Evolutionary conservation across 2,888 invertebrate genomes (phyloP).

Genomic region (Anagyrus pseudococci): DNA sequence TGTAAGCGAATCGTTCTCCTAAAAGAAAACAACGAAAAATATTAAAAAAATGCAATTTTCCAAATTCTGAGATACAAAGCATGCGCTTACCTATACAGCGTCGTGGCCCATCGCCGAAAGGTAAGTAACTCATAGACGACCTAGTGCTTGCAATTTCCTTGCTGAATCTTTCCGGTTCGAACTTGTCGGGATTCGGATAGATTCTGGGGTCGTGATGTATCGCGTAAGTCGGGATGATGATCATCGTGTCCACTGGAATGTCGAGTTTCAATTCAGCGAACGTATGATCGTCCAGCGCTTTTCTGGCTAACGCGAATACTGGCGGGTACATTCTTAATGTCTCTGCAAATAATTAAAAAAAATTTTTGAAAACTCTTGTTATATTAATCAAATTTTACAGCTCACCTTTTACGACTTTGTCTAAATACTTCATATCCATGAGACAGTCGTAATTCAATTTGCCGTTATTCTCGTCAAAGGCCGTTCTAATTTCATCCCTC

Average conservation of each 20-base stretch:
- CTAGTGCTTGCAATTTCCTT: conserved; percentile 38
- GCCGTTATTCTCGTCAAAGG: conserved; percentile 49
- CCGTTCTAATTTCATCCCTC: conserved; percentile 54
- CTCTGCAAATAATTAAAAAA: conserved; percentile 51
- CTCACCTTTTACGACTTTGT: conserved; percentile 56
- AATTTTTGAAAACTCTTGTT: background rate
- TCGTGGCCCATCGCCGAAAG: conserved; percentile 55
- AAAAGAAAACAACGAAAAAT: background rate
- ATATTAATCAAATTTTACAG: background rate
- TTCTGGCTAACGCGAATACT: conserved; percentile 51
- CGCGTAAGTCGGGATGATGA: conserved; percentile 45
- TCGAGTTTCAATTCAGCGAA: conserved; percentile 42
- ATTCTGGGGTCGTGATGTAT: conserved; percentile 47
- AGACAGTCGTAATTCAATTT: conserved; percentile 59
- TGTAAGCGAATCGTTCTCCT: conserved; percentile 41
- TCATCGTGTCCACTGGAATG: conserved; percentile 40
- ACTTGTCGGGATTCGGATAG: conserved; percentile 46
- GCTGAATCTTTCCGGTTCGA: conserved; percentile 49
- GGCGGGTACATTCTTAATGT: conserved; percentile 63
- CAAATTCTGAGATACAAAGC: background rate
- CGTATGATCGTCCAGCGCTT: conserved; percentile 48
- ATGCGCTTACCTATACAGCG: conserved; percentile 51
- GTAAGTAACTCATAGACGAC: conserved; percentile 45
- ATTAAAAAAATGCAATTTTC: background rate
- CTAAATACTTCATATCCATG: conserved; percentile 59